phyloP scores from a whole-genome alignment of 2,888 invertebrate genomes.

The Portevinia maculata region DNA sequence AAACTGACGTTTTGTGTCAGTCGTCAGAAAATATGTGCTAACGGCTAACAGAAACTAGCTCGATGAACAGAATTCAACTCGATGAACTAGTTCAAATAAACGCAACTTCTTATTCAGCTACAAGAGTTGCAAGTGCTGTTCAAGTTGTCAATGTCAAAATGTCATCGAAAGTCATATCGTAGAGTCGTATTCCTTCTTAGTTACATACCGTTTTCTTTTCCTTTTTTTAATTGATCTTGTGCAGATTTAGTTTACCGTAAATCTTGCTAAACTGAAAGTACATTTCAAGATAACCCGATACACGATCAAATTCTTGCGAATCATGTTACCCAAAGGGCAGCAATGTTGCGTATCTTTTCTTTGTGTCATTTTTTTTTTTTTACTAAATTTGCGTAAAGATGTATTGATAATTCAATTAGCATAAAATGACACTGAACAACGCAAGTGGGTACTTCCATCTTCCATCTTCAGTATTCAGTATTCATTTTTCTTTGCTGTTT shows the following conservation, averaged over 20 bases:
- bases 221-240: slow-evolving; percentile 22
- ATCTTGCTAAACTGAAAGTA: slow-evolving; percentile 42
- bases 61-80: neutral
- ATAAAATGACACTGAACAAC: slow-evolving; percentile 77
- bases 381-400: slow-evolving; percentile 60
- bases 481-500: slow-evolving; percentile 33
- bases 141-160: slow-evolving; percentile 8
- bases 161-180: neutral
- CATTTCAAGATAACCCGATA: slow-evolving; percentile 61
- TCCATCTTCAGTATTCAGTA: slow-evolving; percentile 61
- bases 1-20: neutral
- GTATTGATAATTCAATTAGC: slow-evolving; percentile 80
- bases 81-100: neutral
- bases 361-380: slow-evolving; percentile 1
- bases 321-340: slow-evolving; percentile 36
- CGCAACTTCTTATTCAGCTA: neutral
- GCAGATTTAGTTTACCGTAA: slow-evolving; percentile 33
- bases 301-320: slow-evolving; percentile 47
- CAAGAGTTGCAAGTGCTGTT: neutral
- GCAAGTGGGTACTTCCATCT: slow-evolving; percentile 60
- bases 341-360: slow-evolving; percentile 5
- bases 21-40: neutral
- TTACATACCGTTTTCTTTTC: neutral
- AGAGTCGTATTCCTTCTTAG: neutral
- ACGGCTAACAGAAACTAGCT: neutral